Evolutionary conservation across 2,888 invertebrate species (phyloP).

Genomic region (Erebia epiphron): DNA sequence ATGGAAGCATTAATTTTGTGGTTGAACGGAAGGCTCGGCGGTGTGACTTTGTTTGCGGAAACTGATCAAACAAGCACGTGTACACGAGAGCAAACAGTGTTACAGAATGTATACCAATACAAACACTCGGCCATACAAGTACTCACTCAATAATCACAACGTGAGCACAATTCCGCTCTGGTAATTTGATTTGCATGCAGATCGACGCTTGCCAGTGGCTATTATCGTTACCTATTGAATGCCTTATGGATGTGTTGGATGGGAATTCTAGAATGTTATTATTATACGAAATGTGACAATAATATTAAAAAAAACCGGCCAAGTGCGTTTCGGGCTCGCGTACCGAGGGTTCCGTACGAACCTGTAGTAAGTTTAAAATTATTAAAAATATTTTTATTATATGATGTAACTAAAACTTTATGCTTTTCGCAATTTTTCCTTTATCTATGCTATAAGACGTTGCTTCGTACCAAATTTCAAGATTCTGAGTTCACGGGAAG

Average conservation of each 20-base stretch:
- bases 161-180: constrained; percentile 37
- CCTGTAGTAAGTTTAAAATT: no score
- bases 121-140: constrained; percentile 18
- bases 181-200: constrained; percentile 40
- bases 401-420: no score
- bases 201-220: constrained; percentile 48
- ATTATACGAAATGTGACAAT: neutral
- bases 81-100: constrained; percentile 4
- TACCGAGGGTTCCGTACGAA: no score
- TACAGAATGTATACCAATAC: constrained; percentile 7
- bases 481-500: no score
- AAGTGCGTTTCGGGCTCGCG: no score
- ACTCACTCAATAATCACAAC: constrained; percentile 35
- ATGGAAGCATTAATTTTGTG: neutral
- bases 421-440: no score
- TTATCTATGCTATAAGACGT: no score
- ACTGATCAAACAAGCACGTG: neutral
- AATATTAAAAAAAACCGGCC: no score
- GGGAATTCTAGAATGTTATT: neutral
- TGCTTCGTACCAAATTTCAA: no score
- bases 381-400: no score
- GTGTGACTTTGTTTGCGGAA: neutral
- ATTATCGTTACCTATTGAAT: constrained; percentile 35
- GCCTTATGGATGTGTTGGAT: neutral
- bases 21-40: no score